Conservation (phyloP, 1,140 invertebrate genomes). For the Xylocopa sonorina region DNA sequence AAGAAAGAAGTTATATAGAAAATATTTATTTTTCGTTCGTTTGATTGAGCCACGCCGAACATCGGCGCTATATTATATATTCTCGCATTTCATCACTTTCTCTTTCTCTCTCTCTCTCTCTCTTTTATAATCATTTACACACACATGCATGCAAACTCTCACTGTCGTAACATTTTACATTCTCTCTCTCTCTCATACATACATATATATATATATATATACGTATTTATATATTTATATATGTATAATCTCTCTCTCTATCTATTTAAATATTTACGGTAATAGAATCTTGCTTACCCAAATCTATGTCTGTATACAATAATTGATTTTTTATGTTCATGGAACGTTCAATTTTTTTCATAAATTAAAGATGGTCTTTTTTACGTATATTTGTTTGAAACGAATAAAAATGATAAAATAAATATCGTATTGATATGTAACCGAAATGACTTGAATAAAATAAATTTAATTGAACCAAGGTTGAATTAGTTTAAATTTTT, state of each 20-base stretch:
- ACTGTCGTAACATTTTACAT: constrained; percentile 8
- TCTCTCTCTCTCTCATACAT: constrained; percentile 13
- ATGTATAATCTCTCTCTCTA: constrained; percentile 52
- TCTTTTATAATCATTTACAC: neutral
- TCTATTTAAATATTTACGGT: constrained; percentile 49
- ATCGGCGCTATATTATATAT: constrained; percentile 69
- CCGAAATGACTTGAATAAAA: too few species aligned
- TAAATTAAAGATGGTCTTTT: neutral
- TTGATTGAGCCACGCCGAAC: constrained; percentile 68
- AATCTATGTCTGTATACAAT: neutral
- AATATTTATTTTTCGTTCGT: constrained; percentile 79
- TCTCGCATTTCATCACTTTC: constrained; percentile 50
- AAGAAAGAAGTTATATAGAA: constrained; percentile 77
- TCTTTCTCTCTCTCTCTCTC: neutral
- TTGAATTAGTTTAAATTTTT: neutral
- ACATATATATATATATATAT: neutral
- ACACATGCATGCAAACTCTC: neutral
- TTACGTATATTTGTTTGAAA: neutral
- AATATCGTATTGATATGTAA: too few species aligned
- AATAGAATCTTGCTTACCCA: constrained; percentile 37
- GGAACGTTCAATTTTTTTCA: constrained; percentile 20
- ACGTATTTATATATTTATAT: constrained; percentile 12
- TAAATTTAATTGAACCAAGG: neutral
- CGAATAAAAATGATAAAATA: too few species aligned
- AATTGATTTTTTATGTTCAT: constrained; percentile 28